Base-by-base conservation (phyloP, 2,888 invertebrate genomes). In the Phaedon cochleariae region DNA sequence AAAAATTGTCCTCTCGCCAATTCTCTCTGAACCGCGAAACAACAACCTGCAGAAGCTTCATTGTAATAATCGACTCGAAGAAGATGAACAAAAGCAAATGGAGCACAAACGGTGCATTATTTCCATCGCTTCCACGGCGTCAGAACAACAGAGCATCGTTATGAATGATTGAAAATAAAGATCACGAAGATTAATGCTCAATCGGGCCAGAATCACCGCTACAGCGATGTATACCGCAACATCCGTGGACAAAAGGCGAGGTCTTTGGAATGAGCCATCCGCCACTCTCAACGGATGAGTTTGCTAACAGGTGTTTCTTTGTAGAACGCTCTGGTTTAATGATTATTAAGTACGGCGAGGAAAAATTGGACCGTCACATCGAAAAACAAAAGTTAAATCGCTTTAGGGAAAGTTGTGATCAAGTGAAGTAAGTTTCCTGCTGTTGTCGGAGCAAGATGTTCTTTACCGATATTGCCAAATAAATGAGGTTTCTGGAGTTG, bases 271-370 rank as follows among this genome's bases (percentile, higher is more conserved):
- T n/a, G 31, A 18, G 37, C 54, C 18, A 54, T 54, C 54, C 20
- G 6, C 34, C 34, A 12, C 41, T 22, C 54, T 54, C 20, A n/a
- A 20, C n/a, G 31, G 54, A 54, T 54, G 54, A 54, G 54, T 61
- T 61, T 53, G 46, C 54, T 54, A 59, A 61, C 61, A 61, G 54
- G 54, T 61, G 53, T 54, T 61, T 61, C 45, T 46, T 46, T 45
- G 45, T 26, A 26, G 46, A 57, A n/a, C 41, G 15, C 3, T 15
- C 15, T 41, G 15, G n/a, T n/a, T 15, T n/a, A 41, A 41, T 41
- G 41, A 15, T 41, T 41, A 41, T 41, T 41, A 41, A 41, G 41
- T 41, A 12, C 6, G 2, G 2, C 15, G 41, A 41, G 15, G 41
- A 41, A 41, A 41, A 41, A 41, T 41, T n/a, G 15, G 3, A 41